These are phyloP conservation scores for Linurgus olivaceus DNA, from an alignment of 2,797 vertebrate genomes.

Conservation along the genomic window DNA sequence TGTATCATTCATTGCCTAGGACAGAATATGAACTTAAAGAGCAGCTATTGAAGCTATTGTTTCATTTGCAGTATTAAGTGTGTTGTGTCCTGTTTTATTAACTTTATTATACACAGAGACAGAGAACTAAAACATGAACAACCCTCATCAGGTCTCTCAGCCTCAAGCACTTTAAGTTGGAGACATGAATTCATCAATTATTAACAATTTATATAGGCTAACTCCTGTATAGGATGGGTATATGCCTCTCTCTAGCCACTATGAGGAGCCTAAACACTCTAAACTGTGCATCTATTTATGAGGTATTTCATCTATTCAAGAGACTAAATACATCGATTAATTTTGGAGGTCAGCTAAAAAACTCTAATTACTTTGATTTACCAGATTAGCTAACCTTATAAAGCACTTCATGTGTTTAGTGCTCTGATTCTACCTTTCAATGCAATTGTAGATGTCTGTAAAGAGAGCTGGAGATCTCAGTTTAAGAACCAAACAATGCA, in stretches of 20 bases:
- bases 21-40: not conserved
- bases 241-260: not conserved
- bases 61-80: not conserved
- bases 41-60: not conserved
- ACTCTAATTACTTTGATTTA: not conserved
- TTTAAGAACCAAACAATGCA: not conserved
- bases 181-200: not conserved
- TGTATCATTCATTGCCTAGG: not conserved
- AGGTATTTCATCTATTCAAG: not conserved
- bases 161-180: not conserved
- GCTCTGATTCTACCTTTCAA: not conserved
- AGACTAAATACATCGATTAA: not conserved
- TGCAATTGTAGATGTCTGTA: not conserved
- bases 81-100: not conserved
- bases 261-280: not conserved
- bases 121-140: not conserved
- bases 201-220: not conserved
- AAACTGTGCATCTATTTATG: not conserved
- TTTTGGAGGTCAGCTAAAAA: not conserved
- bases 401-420: not conserved
- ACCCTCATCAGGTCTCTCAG: not conserved
- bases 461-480: not conserved
- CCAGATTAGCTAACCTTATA: not conserved
- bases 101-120: not conserved
- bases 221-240: not conserved